phyloP scores from a whole-genome alignment of 2,888 invertebrate species.

The Ectropis crepuscularia region DNA sequence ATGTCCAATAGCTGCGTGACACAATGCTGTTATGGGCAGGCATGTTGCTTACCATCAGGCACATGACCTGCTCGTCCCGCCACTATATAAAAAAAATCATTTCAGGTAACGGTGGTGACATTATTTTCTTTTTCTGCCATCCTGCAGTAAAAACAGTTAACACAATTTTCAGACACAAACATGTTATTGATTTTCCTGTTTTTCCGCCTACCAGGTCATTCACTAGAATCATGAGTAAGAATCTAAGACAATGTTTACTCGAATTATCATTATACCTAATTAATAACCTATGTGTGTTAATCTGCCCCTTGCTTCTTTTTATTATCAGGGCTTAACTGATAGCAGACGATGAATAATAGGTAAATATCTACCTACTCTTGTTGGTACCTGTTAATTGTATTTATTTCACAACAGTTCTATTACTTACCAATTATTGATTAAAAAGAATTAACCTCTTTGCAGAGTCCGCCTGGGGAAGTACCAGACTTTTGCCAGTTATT shows the following conservation, averaged over 20 bases:
- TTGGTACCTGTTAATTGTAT: background rate
- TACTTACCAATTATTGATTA: too few relatives aligned
- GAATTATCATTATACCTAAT: background rate
- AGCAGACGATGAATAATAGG: background rate
- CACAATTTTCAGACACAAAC: background rate
- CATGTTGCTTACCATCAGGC: too few relatives aligned
- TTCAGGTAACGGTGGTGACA: background rate
- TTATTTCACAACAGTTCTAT: too few relatives aligned
- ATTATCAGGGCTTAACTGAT: conserved; percentile 9
- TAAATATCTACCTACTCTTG: background rate
- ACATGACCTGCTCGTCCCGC: too few relatives aligned
- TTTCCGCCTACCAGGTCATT: conserved; percentile 16
- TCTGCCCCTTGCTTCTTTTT: conserved; percentile 2
- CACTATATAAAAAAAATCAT: too few relatives aligned
- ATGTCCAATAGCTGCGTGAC: too few relatives aligned
- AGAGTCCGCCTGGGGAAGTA: too few relatives aligned
- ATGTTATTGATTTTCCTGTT: conserved; percentile 8
- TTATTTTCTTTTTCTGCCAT: background rate
- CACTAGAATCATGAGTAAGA: conserved; percentile 4
- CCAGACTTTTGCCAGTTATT: too few relatives aligned
- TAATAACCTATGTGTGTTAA: conserved; percentile 6
- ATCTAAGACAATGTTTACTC: background rate
- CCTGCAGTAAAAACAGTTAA: background rate
- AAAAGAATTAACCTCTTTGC: too few relatives aligned
- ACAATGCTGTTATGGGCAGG: too few relatives aligned